Evolutionary conservation across 2,888 invertebrate species (phyloP).

Genomic region (Phymatocera aterrima): DNA sequence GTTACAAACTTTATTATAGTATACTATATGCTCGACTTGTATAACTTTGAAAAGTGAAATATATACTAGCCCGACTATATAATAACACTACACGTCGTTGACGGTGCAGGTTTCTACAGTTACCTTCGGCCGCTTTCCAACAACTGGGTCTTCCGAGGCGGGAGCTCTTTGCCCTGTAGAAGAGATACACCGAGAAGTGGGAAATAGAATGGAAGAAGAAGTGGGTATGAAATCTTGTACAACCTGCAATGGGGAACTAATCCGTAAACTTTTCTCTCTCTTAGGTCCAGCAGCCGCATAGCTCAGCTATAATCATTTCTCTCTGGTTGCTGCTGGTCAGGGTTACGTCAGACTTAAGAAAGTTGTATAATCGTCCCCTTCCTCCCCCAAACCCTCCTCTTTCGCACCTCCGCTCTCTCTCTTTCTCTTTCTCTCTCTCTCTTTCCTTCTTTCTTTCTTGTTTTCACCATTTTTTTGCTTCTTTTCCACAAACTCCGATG

Average conservation of each 20-base stretch:
- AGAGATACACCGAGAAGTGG: slow-evolving; percentile 59
- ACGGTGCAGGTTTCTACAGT: too few relatives aligned
- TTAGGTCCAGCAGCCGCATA: slow-evolving; percentile 33
- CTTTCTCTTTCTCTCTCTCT: background rate
- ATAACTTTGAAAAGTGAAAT: background rate
- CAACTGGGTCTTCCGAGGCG: slow-evolving; percentile 61
- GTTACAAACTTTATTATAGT: too few relatives aligned
- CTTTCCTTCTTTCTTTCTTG: background rate
- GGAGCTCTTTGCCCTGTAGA: slow-evolving; percentile 57
- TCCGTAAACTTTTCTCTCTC: slow-evolving; percentile 17
- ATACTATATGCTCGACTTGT: background rate
- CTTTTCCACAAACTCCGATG: too few relatives aligned
- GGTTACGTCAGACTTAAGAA: slow-evolving; percentile 63
- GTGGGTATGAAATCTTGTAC: too few relatives aligned
- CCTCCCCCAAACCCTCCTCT: background rate
- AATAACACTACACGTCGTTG: slow-evolving; percentile 53
- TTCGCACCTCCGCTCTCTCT: background rate
- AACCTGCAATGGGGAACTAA: background rate
- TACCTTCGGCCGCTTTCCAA: slow-evolving; percentile 57
- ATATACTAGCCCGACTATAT: background rate
- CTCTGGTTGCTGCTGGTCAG: slow-evolving; percentile 50
- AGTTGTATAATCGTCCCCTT: slow-evolving; percentile 59
- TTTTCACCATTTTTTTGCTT: background rate
- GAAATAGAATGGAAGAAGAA: slow-evolving; percentile 44
- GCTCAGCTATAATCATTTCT: too few relatives aligned